Evolutionary conservation across 2,888 invertebrate genomes (phyloP), one percentile per base, ranked within the genome.

Genomic region (Teleogryllus oceanicus): DNA sequence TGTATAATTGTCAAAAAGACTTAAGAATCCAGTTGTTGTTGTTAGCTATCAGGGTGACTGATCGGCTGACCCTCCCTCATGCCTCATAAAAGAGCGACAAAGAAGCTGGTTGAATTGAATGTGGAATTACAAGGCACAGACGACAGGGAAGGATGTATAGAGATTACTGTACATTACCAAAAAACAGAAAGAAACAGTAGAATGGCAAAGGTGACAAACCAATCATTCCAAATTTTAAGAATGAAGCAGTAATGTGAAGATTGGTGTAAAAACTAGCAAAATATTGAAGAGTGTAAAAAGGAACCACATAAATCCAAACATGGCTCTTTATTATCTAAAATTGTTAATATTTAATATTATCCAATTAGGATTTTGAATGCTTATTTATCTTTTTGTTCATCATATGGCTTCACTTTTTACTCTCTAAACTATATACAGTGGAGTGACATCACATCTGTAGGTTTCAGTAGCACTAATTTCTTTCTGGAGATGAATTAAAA

Each of bases 151-250:
- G 62, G 62, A 62, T 62, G 62, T 18, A 62, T 62, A 62, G 62
- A 62, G 37, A 62, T 62, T 62, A 62, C 62, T 62, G n/a, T 62
- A 62, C 62, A 62, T 62, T 62, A 62, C 62, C 62, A 62, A 62
- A 62, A 62, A 62, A 62, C 62, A 62, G 37, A 37, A 62, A 62
- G 62, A 62, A 62, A 62, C 16, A 18, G 62, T 62, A 18, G 62
- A n/a, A n/a, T 62, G 62, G 62, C 62, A 62, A 62, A 62, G 62
- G n/a, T 18, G 62, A 62, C 13, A 62, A 62, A 62, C n/a, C 62
- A 18, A 13, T 62, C 62, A 62, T 62, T 62, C 62, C 62, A 62
- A 62, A 62, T 62, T 62, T 62, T 62, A 62, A 62, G 62, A 62
- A 62, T 62, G 62, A 62, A 62, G 62, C 62, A 62, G 8, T 13